phyloP scores from a whole-genome alignment of 2,797 vertebrate species.

The Synaphobranchus kaupii region DNA sequence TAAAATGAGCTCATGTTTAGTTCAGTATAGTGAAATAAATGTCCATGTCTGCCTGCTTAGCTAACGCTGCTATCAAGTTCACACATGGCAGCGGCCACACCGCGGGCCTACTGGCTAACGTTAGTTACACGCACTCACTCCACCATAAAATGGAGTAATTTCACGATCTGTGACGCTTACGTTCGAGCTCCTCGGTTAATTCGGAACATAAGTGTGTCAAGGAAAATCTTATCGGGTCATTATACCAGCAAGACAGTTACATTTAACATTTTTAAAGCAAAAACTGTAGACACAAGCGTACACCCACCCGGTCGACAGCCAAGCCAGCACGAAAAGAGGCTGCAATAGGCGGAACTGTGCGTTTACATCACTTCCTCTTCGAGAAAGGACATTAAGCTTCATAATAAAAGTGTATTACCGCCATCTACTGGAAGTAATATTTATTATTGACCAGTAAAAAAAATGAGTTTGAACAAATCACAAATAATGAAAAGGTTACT shows the following conservation, averaged over 20 bases:
- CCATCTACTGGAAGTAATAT: constrained; percentile 9
- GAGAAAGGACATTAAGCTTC: background rate
- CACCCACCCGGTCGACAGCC: constrained; percentile 64
- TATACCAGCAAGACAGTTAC: background rate
- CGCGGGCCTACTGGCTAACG: background rate
- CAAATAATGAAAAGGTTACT: background rate
- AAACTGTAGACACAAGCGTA: constrained; percentile 35
- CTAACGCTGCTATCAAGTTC: background rate
- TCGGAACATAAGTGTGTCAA: background rate
- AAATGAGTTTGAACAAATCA: background rate
- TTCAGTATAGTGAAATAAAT: background rate
- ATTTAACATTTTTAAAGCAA: background rate
- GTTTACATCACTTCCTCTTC: constrained; percentile 55
- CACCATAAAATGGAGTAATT: background rate
- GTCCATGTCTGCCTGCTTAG: background rate
- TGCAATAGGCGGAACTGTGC: constrained; percentile 36
- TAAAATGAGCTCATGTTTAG: background rate
- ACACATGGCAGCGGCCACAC: constrained; percentile 10
- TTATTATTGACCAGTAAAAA: background rate
- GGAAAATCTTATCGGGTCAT: background rate
- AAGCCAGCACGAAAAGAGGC: constrained; percentile 71
- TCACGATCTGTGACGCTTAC: background rate
- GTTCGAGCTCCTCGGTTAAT: background rate
- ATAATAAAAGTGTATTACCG: background rate
- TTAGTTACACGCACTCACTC: background rate